These are phyloP conservation scores for Umimayanthus kanabou DNA, from an alignment of 92 coral and sea anemone genomes.

Conservation along the genomic window DNA sequence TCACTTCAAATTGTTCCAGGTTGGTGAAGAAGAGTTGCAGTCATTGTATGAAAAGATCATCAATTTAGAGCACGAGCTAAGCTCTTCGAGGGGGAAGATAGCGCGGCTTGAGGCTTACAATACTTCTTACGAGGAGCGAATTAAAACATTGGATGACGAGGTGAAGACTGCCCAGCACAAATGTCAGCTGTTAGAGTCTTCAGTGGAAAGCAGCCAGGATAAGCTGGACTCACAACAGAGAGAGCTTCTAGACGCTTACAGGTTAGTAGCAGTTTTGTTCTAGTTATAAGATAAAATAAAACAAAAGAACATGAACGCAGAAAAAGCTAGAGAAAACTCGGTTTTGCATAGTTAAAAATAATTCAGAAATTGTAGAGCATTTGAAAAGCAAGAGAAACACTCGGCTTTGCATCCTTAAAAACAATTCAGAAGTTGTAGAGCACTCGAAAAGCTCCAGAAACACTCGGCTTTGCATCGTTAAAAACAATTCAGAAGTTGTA, in stretches of 20 bases:
- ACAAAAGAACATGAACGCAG: no score
- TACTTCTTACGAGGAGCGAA: conserved; percentile 47
- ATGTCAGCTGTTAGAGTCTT: conserved; percentile 37
- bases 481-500: no score
- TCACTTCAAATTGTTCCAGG: background rate
- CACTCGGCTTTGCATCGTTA: no score
- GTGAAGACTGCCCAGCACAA: conserved; percentile 28
- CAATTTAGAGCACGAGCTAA: conserved; percentile 33
- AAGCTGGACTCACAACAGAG: conserved; percentile 39
- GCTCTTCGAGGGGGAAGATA: conserved; percentile 8
- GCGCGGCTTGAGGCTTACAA: conserved; percentile 50
- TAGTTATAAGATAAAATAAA: no score
- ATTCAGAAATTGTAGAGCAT: no score
- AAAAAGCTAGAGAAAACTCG: no score
- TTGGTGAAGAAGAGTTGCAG: conserved; percentile 1
- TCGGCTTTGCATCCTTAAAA: no score
- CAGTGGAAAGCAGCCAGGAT: conserved; percentile 38
- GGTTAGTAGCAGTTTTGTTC: conserved; percentile 4
- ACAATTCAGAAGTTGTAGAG: no score
- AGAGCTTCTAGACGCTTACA: conserved; percentile 42
- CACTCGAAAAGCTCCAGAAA: no score
- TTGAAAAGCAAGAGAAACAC: no score
- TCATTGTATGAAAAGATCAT: background rate
- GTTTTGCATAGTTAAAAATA: no score
- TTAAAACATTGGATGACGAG: conserved; percentile 33